Evolutionary conservation across 2,113 vertebrate genomes (phyloP).

Genomic region (Hemiscyllium ocellatum): DNA sequence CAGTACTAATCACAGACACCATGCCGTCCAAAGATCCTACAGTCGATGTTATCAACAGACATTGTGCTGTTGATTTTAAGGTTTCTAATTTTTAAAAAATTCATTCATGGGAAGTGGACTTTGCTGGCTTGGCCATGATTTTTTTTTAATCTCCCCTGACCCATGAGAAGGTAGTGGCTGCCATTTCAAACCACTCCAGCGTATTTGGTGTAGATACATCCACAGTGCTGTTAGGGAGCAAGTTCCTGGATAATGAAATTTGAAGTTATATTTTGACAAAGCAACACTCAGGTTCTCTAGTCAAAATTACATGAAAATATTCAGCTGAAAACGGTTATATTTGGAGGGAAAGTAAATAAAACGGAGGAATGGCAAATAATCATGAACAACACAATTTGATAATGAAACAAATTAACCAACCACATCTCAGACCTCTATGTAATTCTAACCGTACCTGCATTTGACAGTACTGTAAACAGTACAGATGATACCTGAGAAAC

Average conservation of each 20-base stretch:
- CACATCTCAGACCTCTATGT: neutral
- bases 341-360: neutral
- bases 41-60: no score
- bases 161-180: no score
- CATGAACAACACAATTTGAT: neutral
- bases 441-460: neutral
- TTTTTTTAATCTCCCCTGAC: no score
- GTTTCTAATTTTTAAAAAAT: neutral
- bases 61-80: no score
- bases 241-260: neutral
- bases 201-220: no score
- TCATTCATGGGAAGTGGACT: neutral
- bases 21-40: no score
- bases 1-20: no score
- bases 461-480: neutral
- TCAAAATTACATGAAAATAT: neutral
- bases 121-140: no score
- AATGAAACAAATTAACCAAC: neutral
- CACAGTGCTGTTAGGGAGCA: no score
- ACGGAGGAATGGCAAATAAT: neutral
- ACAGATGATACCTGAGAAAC: neutral
- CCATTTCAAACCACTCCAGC: no score
- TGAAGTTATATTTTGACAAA: neutral
- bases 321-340: neutral
- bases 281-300: neutral